Evolutionary conservation across 2,888 invertebrate genomes (phyloP).

Genomic region (Teinopalpus imperialis): DNA sequence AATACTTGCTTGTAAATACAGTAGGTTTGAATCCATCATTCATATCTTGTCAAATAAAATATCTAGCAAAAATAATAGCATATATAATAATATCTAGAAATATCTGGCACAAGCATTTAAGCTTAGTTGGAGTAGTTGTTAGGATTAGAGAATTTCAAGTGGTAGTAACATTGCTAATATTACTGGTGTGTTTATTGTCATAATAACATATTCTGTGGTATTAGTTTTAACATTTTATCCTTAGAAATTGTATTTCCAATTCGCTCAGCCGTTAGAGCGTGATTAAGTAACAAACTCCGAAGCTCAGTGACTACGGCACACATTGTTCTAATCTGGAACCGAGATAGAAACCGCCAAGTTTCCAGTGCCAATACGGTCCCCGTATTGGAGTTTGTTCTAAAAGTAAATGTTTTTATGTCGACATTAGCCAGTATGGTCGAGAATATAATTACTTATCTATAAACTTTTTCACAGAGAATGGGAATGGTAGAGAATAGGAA

Average conservation of each 20-base stretch:
- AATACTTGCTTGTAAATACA: too few species aligned
- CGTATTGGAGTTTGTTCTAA: conserved; percentile 24
- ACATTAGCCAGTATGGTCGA: background rate
- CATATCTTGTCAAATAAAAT: too few species aligned
- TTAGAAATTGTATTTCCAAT: conserved; percentile 28
- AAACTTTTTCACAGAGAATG: too few species aligned
- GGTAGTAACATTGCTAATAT: too few species aligned
- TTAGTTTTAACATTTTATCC: conserved; percentile 24
- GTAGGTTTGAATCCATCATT: too few species aligned
- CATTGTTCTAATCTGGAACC: conserved; percentile 20
- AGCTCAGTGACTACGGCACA: conserved; percentile 10
- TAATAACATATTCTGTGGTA: background rate
- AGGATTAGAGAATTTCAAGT: too few species aligned
- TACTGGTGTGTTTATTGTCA: too few species aligned
- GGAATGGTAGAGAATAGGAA: too few species aligned
- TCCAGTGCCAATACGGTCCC: conserved; percentile 5
- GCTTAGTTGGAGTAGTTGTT: too few species aligned
- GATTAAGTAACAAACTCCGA: conserved; percentile 29
- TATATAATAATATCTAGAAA: too few species aligned
- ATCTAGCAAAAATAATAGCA: too few species aligned
- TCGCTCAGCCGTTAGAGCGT: conserved; percentile 27
- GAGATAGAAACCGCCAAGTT: conserved; percentile 7
- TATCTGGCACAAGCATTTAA: too few species aligned
- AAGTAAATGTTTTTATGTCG: conserved; percentile 20
- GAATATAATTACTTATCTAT: background rate